Percentiles rank a stretch among this genome's conserved stretches.
Evolutionary conservation across 1,140 invertebrate genomes (phyloP).

Genomic region (Hermetia illucens): DNA sequence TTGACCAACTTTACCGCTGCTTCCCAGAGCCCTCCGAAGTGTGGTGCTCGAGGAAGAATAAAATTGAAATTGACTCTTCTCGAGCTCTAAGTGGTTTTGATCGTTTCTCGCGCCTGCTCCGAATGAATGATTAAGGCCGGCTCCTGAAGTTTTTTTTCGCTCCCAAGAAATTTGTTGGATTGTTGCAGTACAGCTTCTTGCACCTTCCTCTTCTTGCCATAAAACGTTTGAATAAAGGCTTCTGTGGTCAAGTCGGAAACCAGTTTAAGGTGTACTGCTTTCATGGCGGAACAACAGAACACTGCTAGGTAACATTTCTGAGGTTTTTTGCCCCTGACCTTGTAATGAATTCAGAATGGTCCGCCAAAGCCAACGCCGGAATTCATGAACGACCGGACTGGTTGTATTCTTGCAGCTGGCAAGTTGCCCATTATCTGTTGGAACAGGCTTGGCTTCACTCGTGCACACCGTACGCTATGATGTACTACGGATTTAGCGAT

Average conservation of each 20-base stretch:
- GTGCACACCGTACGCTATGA: slow-evolving; percentile 21
- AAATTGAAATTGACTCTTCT: slow-evolving; percentile 12
- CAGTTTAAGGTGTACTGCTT: no score
- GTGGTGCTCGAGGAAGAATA: slow-evolving; percentile 11
- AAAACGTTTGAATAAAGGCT: slow-evolving; percentile 24
- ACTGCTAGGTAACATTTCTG: slow-evolving; percentile 9
- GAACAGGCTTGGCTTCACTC: slow-evolving; percentile 10
- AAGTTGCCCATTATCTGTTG: slow-evolving; percentile 21
- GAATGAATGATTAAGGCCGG: slow-evolving; percentile 3
- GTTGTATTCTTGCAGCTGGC: slow-evolving; percentile 8
- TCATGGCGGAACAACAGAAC: not conserved
- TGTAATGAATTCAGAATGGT: slow-evolving; percentile 11
- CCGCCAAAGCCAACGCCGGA: slow-evolving; percentile 21
- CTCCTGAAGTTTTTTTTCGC: slow-evolving; percentile 6
- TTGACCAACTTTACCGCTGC: slow-evolving; percentile 16
- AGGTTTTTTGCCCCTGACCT: not conserved
- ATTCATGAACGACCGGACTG: slow-evolving; percentile 14
- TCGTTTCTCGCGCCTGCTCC: slow-evolving; percentile 1
- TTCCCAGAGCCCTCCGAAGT: slow-evolving; percentile 21
- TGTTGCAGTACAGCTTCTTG: slow-evolving; percentile 15
- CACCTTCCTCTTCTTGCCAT: slow-evolving; percentile 16
- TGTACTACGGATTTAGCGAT: slow-evolving; percentile 10
- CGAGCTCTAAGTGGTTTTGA: not conserved
- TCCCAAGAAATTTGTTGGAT: slow-evolving; percentile 14
- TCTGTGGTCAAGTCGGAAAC: no score